These are phyloP conservation scores for Poeciliopsis paucimaculata DNA, from an alignment of 2,797 vertebrate genomes.

Conservation along the genomic window DNA sequence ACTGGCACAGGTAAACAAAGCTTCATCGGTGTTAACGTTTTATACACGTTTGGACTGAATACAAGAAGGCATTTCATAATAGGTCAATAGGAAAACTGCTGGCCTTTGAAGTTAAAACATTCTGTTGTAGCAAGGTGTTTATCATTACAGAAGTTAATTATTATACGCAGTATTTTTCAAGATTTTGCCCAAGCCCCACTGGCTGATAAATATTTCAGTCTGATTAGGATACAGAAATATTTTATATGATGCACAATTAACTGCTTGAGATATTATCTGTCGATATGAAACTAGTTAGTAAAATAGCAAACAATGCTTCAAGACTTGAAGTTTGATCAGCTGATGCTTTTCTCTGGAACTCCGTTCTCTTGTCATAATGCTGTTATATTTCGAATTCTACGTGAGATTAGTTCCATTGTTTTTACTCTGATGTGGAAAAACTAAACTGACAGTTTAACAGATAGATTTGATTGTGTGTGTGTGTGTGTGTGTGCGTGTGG, in stretches of 20 bases:
- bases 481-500: no score
- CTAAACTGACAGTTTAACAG: constrained; percentile 3
- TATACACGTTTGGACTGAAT: constrained; percentile 6
- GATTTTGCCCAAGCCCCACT: not conserved
- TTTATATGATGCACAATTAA: not conserved
- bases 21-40: not conserved
- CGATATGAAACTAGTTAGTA: not conserved
- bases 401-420: not conserved
- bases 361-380: not conserved
- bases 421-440: not conserved
- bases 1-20: constrained; percentile 67
- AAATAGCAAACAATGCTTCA: not conserved
- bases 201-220: not conserved
- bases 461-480: not conserved
- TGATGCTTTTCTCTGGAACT: not conserved
- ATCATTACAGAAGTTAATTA: not conserved
- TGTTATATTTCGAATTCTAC: not conserved
- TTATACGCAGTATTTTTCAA: not conserved
- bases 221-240: not conserved
- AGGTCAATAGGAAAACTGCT: constrained; percentile 6
- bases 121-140: not conserved
- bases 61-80: constrained; percentile 19
- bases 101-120: constrained; percentile 16
- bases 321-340: not conserved
- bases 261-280: no score